phyloP scores from a whole-genome alignment of 2,113 vertebrate species.

The Petrocephalus microphthalmus region DNA sequence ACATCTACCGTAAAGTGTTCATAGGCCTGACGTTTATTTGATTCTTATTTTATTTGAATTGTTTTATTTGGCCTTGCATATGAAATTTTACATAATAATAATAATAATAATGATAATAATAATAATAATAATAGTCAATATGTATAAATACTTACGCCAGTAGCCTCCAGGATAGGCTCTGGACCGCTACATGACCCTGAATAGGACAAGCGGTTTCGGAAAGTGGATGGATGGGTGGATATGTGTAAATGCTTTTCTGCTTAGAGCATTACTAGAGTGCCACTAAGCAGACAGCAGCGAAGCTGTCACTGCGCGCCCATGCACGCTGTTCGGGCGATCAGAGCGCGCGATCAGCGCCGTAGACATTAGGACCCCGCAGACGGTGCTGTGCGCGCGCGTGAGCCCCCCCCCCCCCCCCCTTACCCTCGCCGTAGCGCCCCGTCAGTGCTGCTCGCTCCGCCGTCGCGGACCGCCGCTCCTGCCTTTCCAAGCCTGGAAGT shows the following conservation, averaged over 20 bases:
- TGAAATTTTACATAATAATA: background rate
- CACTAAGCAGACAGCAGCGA: background rate
- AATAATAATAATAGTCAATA: background rate
- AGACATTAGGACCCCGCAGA: conserved; percentile 29
- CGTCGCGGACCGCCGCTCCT: conserved; percentile 3
- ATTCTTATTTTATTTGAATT: background rate
- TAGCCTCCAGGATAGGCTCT: too few relatives aligned
- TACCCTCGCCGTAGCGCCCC: background rate
- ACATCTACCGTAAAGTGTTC: background rate
- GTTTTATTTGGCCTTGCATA: background rate
- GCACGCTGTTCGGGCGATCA: too few relatives aligned
- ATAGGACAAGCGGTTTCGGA: too few relatives aligned
- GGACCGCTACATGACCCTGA: too few relatives aligned
- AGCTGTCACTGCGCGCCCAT: background rate
- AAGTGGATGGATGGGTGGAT: too few relatives aligned
- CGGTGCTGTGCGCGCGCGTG: background rate
- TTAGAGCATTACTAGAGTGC: background rate
- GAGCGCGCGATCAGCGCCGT: background rate
- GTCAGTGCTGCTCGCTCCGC: background rate
- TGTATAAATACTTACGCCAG: background rate
- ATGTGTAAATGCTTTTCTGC: background rate
- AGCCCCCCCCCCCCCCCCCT: too few relatives aligned
- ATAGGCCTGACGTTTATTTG: background rate
- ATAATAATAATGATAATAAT: background rate
- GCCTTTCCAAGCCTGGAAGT: background rate